A percentile compares a stretch with the other conserved stretches of the same genome.
These are phyloP conservation scores for Coregonus clupeaformis DNA, from an alignment of 2,113 vertebrate species.

Conservation along the genomic window DNA sequence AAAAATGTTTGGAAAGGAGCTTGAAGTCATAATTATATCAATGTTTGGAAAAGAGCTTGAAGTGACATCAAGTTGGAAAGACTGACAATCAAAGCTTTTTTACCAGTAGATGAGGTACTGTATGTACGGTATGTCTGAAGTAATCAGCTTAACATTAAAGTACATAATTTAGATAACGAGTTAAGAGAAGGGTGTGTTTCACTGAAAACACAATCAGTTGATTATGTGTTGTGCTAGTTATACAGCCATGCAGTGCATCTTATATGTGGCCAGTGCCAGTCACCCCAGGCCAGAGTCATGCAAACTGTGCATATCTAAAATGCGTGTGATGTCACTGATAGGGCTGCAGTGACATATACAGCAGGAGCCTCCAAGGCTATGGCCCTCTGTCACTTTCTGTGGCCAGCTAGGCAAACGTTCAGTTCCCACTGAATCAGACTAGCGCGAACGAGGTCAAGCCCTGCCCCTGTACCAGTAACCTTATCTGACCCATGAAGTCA, in stretches of 20 bases:
- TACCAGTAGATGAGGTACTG: constrained; percentile 4
- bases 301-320: too few species aligned
- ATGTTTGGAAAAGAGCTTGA: constrained; percentile 46
- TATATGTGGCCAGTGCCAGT: constrained; percentile 28
- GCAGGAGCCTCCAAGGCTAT: too few species aligned
- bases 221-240: constrained; percentile 14
- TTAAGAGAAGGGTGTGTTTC: constrained; percentile 1
- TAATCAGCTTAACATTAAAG: constrained; percentile 14
- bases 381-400: too few species aligned
- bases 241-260: constrained; percentile 16
- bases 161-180: neutral
- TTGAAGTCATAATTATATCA: constrained; percentile 52
- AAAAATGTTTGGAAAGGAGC: constrained; percentile 44
- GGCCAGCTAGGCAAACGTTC: too few species aligned
- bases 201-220: constrained; percentile 9
- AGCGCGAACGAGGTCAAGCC: constrained; percentile 48
- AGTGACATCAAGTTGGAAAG: constrained; percentile 40
- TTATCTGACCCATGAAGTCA: constrained; percentile 67
- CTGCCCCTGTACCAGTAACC: constrained; percentile 55
- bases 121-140: constrained; percentile 8
- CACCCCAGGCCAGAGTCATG: neutral
- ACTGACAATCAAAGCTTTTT: constrained; percentile 50
- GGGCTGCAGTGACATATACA: too few species aligned
- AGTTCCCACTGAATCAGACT: too few species aligned
- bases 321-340: too few species aligned